Evolutionary conservation across 2,888 invertebrate genomes (phyloP), one percentile per base, ranked within the genome.

Genomic region (Protodeltote pygarga): DNA sequence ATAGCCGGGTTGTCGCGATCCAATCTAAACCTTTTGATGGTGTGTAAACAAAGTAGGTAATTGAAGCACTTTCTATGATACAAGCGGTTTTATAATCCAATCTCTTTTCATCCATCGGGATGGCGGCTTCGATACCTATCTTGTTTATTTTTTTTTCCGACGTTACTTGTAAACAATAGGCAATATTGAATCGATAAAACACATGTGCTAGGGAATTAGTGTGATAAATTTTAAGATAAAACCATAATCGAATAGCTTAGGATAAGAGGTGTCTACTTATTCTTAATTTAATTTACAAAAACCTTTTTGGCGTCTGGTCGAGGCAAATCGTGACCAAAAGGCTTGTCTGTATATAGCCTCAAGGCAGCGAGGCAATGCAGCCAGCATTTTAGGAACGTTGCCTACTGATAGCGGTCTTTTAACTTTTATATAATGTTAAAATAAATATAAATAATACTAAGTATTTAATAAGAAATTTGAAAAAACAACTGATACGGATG

Each of bases 31-130:
- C 74, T 70, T 67, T 72, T 58, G 70, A 73, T 76, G 71, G 74
- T 79, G 73, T 82, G 82, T 89, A 88, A 87, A 90, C 85, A 87
- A 71, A 65, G 71, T 85, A 77, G 76, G 71, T 85, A 77, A 77
- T 77, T 77, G 73, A 62, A 65, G 55, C 34, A 39, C 60, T 67
- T 63, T 60, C 54, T 45, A 31, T 32, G 25, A 31, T 21, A 48
- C 23, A 39, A 31, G 16, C 34, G 31, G 21, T 35, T 48, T 52
- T 47, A 52, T 49, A 46, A 54, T 60, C 41, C 52, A 45, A 57
- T 60, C 66, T 55, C 39, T 47, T 27, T 19, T 14, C 31, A 17
- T 25, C 28, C 34, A 49, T 62, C 58, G 49, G 44, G 44, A 47
- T 34, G 45, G 50, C 48, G 11, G 33, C 52, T 33, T 45, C 39